Percentiles rank a stretch among this genome's conserved stretches.
phyloP scores from a whole-genome alignment of 2,797 vertebrate genomes.

The Melanotaenia trifasciata region DNA sequence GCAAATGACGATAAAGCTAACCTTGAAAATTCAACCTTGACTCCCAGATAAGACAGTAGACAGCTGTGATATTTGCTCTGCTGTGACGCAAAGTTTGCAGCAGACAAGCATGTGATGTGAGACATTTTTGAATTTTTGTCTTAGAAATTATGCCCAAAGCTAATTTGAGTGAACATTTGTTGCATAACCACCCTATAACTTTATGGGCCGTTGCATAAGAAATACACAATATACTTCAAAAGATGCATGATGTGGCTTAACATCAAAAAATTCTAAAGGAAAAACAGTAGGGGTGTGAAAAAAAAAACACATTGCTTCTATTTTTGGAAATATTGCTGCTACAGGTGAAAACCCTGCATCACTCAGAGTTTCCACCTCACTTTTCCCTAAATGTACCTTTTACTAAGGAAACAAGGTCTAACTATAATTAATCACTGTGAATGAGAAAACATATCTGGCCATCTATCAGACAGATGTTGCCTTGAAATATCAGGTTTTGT shows the following conservation, averaged over 20 bases:
- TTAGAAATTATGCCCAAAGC: neutral
- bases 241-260: neutral
- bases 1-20: constrained; percentile 12
- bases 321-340: neutral
- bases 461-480: constrained; percentile 24
- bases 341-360: neutral
- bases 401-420: constrained; percentile 9
- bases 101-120: neutral
- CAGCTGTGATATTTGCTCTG: constrained; percentile 11
- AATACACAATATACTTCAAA: neutral
- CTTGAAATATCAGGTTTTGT: constrained; percentile 42
- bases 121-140: neutral
- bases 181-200: neutral
- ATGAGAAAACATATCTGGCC: constrained; percentile 16
- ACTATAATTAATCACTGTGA: constrained; percentile 6
- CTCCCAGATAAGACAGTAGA: constrained; percentile 49
- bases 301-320: neutral
- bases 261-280: too few species aligned
- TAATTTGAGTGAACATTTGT: neutral
- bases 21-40: constrained; percentile 61
- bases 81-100: neutral
- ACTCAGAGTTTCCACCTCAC: constrained; percentile 16
- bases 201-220: neutral
- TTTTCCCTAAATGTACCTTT: neutral
- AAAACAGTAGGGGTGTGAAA: neutral